Base-by-base conservation (phyloP, 2,888 invertebrate genomes). In the Sarcophaga rosellei region DNA sequence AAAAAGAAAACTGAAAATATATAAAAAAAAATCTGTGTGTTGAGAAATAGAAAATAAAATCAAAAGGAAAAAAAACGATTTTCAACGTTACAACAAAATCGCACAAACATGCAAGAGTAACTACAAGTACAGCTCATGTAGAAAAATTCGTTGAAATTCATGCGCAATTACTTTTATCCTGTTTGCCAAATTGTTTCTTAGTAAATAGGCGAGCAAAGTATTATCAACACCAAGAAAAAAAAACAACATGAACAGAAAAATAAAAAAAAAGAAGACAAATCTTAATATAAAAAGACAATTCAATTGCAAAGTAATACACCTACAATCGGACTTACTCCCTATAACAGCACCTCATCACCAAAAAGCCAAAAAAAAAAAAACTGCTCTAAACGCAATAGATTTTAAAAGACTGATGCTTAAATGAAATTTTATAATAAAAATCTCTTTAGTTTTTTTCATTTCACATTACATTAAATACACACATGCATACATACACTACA, bases 161-260 rank as follows among this genome's bases (percentile, higher is more conserved):
- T 92, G 93, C 92, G 92, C 92, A 93, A 92, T 93, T 92, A 91
- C 93, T 90, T 93, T 92, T 91, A 92, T 93, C 92, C 93, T 92
- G 92, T 92, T 92, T 92, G 90, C 90, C 91, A 92, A 90, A 93
- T 92, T 91, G 91, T 90, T 91, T 90, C 78, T 83, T 90, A 87
- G 69, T 86, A 86, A 90, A 90, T 90, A 91, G 88, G 74, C 63
- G 78, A 82, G 69, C 62, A 63, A 45, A 15, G 65, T 53, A 59
- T 76, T 77, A 77, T 44, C 66, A 59, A 59, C 59, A 57, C 10
- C 35, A 35, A 47, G 57, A 70, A 53, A 59, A 62, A 53, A 59
- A 62, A 44, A 68, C 5, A 44, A 77, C 11, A 23, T 61, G 6
- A 47, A 25, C 25, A 75, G 4, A 59, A 4, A 69, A 20, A 44